phyloP scores from a whole-genome alignment of 2,888 invertebrate genomes.

The Nemoura dubitans region DNA sequence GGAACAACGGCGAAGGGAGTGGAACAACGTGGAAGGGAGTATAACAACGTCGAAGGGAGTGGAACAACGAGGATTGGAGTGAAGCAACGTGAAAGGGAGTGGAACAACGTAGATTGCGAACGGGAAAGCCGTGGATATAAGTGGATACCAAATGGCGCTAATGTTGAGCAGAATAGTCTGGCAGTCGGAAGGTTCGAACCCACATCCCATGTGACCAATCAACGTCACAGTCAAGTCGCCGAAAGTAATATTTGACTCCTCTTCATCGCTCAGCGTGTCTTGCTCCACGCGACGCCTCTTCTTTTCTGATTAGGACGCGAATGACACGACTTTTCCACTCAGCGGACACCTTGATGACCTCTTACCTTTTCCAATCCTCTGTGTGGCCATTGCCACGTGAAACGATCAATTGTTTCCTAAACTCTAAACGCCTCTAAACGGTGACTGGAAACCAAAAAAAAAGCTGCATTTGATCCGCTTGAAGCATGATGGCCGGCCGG shows the following conservation, averaged over 20 bases:
- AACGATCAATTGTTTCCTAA: slow-evolving; percentile 12
- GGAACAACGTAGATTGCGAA: too few species aligned
- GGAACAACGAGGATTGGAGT: too few species aligned
- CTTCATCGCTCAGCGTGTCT: background rate
- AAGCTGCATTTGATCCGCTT: background rate
- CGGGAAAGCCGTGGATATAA: too few species aligned
- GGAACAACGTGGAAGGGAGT: too few species aligned
- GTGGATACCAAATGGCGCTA: too few species aligned
- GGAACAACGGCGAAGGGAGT: too few species aligned
- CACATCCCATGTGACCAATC: too few species aligned
- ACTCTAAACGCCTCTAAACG: background rate
- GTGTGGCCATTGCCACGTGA: background rate
- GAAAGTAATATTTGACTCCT: background rate
- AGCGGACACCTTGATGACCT: background rate
- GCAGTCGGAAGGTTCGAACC: too few species aligned
- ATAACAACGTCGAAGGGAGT: too few species aligned
- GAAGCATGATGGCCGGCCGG: slow-evolving; percentile 5
- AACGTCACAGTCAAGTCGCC: too few species aligned
- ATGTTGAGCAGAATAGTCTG: too few species aligned
- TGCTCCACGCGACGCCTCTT: background rate
- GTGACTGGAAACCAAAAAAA: background rate
- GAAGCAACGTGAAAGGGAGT: too few species aligned
- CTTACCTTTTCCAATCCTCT: background rate
- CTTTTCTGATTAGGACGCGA: background rate
- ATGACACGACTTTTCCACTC: background rate